A percentile compares a stretch with the other conserved stretches of the same genome.
Evolutionary conservation across 1,140 invertebrate genomes (phyloP).

Genomic region (Eubasilissa regina): DNA sequence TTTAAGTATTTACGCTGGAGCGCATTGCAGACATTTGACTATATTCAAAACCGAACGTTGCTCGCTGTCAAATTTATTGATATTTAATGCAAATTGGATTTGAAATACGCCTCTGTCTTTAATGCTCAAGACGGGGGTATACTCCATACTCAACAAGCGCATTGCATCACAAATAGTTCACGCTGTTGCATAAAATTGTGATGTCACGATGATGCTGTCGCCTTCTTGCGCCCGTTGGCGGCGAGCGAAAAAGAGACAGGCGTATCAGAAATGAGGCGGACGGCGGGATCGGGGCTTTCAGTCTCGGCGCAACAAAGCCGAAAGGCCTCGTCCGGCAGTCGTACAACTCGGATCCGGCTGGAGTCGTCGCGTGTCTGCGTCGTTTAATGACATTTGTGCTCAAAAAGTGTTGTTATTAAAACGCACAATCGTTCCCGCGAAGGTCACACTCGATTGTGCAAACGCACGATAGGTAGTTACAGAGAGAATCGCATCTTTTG

Average conservation of each 20-base stretch:
- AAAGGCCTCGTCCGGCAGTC: constrained; percentile 23
- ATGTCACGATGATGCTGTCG: constrained; percentile 25
- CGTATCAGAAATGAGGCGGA: no score
- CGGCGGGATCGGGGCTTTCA: no score
- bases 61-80: no score
- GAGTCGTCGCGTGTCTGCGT: constrained; percentile 3
- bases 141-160: constrained; percentile 11
- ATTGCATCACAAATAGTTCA: constrained; percentile 39
- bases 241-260: constrained; percentile 8
- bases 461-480: background rate
- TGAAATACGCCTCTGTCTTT: constrained; percentile 13
- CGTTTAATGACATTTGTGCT: constrained; percentile 5
- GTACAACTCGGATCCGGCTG: constrained; percentile 8
- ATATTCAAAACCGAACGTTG: no score
- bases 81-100: no score
- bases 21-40: no score
- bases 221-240: background rate
- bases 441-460: constrained; percentile 19
- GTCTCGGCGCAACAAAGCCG: constrained; percentile 17
- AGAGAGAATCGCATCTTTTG: constrained; percentile 7
- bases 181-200: constrained; percentile 43
- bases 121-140: background rate
- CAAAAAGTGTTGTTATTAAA: background rate
- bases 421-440: background rate
- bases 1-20: no score